Conservation (phyloP, 2,888 invertebrate species). For the Drosophila nr. perissopoda region DNA sequence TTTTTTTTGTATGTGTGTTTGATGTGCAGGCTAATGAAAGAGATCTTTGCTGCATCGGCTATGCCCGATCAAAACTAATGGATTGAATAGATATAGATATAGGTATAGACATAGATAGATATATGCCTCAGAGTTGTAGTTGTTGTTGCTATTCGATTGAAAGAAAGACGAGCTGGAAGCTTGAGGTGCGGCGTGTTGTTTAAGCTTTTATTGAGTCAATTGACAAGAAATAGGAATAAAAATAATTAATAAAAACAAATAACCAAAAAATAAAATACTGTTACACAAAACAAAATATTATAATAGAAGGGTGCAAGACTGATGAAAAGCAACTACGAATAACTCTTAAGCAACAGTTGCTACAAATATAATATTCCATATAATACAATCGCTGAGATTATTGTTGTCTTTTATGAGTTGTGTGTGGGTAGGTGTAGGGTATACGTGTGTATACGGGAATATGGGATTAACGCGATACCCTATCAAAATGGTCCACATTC, state of each 20-base stretch:
- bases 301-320: slow-evolving; percentile 9
- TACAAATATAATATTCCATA: slow-evolving; percentile 10
- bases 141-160: not conserved
- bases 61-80: slow-evolving; percentile 9
- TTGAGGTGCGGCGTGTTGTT: slow-evolving; percentile 53
- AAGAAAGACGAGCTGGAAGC: slow-evolving; percentile 21
- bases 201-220: slow-evolving; percentile 52
- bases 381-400: slow-evolving; percentile 25
- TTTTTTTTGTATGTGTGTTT: not conserved
- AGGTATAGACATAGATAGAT: not conserved
- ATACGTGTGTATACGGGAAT: not conserved
- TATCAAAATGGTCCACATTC: slow-evolving; percentile 37
- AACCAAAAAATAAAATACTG: not conserved
- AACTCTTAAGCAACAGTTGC: slow-evolving; percentile 34
- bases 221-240: slow-evolving; percentile 30
- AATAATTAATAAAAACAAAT: slow-evolving; percentile 10
- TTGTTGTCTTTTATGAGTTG: slow-evolving; percentile 19
- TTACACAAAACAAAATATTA: not conserved
- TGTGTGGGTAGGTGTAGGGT: not conserved
- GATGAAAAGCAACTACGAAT: slow-evolving; percentile 23
- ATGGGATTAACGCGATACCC: slow-evolving; percentile 6
- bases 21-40: slow-evolving; percentile 27
- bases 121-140: not conserved
- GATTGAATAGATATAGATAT: not conserved
- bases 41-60: slow-evolving; percentile 26